A percentile compares a stretch with the other conserved stretches of the same genome.
Evolutionary conservation across 2,888 invertebrate genomes (phyloP).

Genomic region (Thysanoteuthis rhombus): DNA sequence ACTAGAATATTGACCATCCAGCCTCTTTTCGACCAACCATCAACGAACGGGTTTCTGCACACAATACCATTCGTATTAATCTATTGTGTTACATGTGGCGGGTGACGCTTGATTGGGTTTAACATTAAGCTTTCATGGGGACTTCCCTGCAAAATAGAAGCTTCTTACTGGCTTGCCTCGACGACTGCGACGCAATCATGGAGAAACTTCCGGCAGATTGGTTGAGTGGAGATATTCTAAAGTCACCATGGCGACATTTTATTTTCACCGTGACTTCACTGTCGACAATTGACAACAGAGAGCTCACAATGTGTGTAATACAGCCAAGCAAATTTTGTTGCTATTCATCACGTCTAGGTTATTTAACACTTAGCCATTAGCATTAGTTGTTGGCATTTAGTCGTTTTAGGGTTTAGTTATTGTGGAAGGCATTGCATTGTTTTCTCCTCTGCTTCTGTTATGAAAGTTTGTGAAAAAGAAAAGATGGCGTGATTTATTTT

Average conservation of each 20-base stretch:
- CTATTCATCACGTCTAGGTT: too few relatives aligned
- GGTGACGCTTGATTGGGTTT: neutral
- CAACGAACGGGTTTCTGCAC: neutral
- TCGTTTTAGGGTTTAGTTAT: too few relatives aligned
- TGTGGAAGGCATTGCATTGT: too few relatives aligned
- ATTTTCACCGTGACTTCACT: neutral
- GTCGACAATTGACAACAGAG: neutral
- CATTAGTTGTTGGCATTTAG: too few relatives aligned
- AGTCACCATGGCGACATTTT: neutral
- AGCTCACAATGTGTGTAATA: neutral
- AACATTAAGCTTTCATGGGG: neutral
- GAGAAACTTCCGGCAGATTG: neutral
- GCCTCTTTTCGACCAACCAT: neutral
- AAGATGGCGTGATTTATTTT: too few relatives aligned
- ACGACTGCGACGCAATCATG: neutral
- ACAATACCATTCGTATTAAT: neutral
- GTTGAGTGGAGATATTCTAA: conserved; percentile 12
- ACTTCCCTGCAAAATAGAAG: neutral
- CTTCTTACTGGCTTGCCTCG: neutral
- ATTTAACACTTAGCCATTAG: too few relatives aligned
- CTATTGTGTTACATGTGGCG: neutral
- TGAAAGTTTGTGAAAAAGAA: too few relatives aligned
- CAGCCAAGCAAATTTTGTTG: too few relatives aligned
- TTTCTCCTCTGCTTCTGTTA: too few relatives aligned
- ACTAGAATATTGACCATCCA: neutral